A percentile compares a stretch with the other conserved stretches of the same genome.
Conservation (phyloP, 2,797 vertebrate genomes). For the Rhinatrema bivittatum region DNA sequence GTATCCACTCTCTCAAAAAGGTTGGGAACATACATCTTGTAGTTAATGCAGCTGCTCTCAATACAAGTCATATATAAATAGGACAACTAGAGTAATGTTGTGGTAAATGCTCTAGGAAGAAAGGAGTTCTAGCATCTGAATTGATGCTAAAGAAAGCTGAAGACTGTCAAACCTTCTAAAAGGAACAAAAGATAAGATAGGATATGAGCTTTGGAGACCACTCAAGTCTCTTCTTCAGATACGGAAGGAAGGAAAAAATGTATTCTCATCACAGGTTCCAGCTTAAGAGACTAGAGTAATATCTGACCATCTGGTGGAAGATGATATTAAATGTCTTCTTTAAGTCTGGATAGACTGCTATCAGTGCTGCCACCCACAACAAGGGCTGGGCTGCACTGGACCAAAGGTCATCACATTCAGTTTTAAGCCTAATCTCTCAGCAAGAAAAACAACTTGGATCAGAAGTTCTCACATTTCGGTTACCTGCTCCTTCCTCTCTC, state of each 20-base stretch:
- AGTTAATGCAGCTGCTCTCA: too few species aligned
- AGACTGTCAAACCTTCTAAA: too few species aligned
- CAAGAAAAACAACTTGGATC: slow-evolving; percentile 25
- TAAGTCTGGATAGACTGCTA: slow-evolving; percentile 24
- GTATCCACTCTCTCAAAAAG: too few species aligned
- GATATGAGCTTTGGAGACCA: too few species aligned
- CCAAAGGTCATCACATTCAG: slow-evolving; percentile 33
- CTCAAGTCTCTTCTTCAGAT: slow-evolving; percentile 10
- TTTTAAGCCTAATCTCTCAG: slow-evolving; percentile 16
- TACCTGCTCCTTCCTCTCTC: slow-evolving; percentile 4
- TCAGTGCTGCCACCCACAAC: too few species aligned
- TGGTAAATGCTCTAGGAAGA: too few species aligned
- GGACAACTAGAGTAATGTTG: too few species aligned
- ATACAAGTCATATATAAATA: too few species aligned
- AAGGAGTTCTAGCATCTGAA: too few species aligned
- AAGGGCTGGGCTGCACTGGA: slow-evolving; percentile 21
- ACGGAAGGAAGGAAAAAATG: slow-evolving; percentile 18
- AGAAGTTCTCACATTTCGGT: slow-evolving; percentile 30
- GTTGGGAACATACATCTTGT: too few species aligned
- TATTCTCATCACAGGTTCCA: slow-evolving; percentile 17
- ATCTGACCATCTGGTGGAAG: slow-evolving; percentile 28
- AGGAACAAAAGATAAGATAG: slow-evolving; percentile 9
- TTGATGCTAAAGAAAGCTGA: slow-evolving; percentile 16
- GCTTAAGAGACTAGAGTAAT: slow-evolving; percentile 27
- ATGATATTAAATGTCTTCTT: slow-evolving; percentile 34